These are phyloP conservation scores for Rhinogobius similis DNA, from an alignment of 2,113 vertebrate genomes.

Conservation along the genomic window DNA sequence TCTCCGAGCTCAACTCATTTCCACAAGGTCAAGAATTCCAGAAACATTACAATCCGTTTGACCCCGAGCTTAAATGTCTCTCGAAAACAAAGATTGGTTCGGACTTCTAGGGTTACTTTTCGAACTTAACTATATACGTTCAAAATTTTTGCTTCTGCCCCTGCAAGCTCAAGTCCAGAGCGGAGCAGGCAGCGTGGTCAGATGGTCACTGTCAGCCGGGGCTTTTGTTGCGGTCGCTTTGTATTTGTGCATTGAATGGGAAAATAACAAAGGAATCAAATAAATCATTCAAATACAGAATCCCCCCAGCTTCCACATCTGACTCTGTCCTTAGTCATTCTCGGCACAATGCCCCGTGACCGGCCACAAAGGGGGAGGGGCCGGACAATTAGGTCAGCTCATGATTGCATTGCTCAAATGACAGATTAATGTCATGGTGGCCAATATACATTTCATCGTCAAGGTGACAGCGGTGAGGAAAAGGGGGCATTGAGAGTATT, in stretches of 20 bases:
- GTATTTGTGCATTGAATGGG: slow-evolving; percentile 72
- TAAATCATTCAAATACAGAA: slow-evolving; percentile 73
- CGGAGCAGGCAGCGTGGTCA: slow-evolving; percentile 61
- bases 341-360: slow-evolving; percentile 46
- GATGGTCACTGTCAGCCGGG: slow-evolving; percentile 70
- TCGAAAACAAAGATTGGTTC: slow-evolving; percentile 45
- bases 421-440: slow-evolving; percentile 68
- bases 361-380: slow-evolving; percentile 52
- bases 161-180: slow-evolving; percentile 44
- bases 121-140: neutral
- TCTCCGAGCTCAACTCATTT: slow-evolving; percentile 51
- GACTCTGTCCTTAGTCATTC: slow-evolving; percentile 69
- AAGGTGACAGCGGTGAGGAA: slow-evolving; percentile 42
- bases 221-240: slow-evolving; percentile 73
- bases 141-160: slow-evolving; percentile 19
- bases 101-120: slow-evolving; percentile 8
- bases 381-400: slow-evolving; percentile 71
- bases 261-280: slow-evolving; percentile 73
- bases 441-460: slow-evolving; percentile 65
- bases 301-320: slow-evolving; percentile 68
- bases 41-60: slow-evolving; percentile 47
- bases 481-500: slow-evolving; percentile 22
- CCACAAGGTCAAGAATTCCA: slow-evolving; percentile 67
- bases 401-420: slow-evolving; percentile 67
- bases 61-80: slow-evolving; percentile 32